Conservation (phyloP, 2,113 vertebrate species). For the Rostratula benghalensis region DNA sequence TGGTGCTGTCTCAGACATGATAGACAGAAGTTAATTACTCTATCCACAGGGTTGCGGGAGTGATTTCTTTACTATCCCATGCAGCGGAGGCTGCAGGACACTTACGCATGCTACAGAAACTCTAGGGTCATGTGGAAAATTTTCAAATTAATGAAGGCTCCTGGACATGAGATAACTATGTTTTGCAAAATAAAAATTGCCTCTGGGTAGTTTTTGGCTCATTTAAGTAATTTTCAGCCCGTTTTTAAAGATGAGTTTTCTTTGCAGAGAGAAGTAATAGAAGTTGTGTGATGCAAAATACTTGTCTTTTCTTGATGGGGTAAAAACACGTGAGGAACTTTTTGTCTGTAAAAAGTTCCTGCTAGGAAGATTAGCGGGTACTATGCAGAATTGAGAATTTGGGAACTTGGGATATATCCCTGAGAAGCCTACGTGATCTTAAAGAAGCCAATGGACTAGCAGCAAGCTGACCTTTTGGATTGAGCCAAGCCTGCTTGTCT, state of each 20-base stretch:
- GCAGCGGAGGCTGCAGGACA: background rate
- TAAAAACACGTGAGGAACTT: background rate
- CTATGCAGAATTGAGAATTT: background rate
- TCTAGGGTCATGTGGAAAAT: slow-evolving; percentile 33
- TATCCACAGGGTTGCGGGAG: background rate
- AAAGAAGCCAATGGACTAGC: background rate
- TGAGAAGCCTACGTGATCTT: background rate
- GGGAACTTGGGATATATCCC: background rate
- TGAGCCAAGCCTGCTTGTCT: background rate
- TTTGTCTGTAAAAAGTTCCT: background rate
- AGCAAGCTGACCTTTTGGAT: background rate
- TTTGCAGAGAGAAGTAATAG: background rate
- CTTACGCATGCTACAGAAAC: background rate
- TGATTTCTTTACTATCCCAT: background rate
- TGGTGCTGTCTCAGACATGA: background rate
- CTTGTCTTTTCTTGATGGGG: background rate
- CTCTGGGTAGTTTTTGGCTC: slow-evolving; percentile 29
- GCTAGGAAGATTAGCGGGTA: background rate
- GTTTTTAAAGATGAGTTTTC: background rate
- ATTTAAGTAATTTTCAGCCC: background rate
- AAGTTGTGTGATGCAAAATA: background rate
- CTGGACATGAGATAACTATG: background rate
- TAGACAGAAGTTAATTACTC: background rate
- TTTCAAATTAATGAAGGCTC: slow-evolving; percentile 1
- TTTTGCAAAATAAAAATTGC: slow-evolving; percentile 24